Base-by-base conservation (phyloP, 2,797 vertebrate species). In the Hoplostethus mediterraneus region DNA sequence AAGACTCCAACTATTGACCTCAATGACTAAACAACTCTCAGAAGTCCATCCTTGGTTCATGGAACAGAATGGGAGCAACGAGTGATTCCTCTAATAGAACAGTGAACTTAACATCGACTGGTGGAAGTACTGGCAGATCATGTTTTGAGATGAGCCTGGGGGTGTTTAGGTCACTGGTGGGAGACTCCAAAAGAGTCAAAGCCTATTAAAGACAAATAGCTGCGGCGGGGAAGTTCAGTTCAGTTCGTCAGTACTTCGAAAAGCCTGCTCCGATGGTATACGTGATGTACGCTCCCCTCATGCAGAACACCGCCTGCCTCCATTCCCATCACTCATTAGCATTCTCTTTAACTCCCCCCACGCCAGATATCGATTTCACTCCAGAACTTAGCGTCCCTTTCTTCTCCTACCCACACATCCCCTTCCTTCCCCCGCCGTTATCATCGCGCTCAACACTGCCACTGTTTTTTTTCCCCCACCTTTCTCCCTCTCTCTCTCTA, bases 281-380 rank as follows among this genome's bases (percentile, higher is more conserved):
- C 13, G 30, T 45, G 40, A 62, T 33, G n/a, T n/a, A 33, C 45
- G 54, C 47, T 28, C 36, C 64, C 58, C 60, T 52, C 55, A 63
- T 69, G 65, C 63, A 72, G 33, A 72, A 33, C 70, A n/a, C 44
- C 53, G 65, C 31, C 52, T 16, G 40, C 13, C 40, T 70, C 40
- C 38, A 30, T 55, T 54, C 64, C 63, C 1, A 6, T 63, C 55
- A n/a, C 38, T 79, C 65, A 28, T 48, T 58, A 57, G 17, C 47
- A 59, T 48, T 38, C 66, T 42, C 45, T 40, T 36, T 30, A 44
- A 25, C 60, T 17, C 64, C 67, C 48, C 57, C 49, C n/a, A 21
- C 21, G 21, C 11, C 31, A 60, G 7, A 66, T 87, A 81, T 84
- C 71, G 82, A 85, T 82, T 82, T 79, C 71, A 78, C 55, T 73